Evolutionary conservation across 2,888 invertebrate genomes (phyloP).

Genomic region (Xylota segnis): DNA sequence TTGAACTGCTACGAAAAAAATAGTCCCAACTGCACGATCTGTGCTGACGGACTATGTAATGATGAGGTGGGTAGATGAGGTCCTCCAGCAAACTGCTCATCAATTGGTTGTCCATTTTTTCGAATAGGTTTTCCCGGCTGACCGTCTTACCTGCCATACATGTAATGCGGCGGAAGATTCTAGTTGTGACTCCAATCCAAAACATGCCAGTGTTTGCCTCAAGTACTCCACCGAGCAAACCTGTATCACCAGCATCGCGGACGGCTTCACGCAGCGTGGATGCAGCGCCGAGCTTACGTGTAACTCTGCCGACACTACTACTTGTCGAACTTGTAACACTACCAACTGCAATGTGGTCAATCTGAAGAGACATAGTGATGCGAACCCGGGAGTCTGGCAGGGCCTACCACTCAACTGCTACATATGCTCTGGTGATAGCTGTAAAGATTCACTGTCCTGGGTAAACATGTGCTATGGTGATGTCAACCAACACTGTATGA

Average conservation of each 20-base stretch:
- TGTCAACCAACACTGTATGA: conserved; percentile 80
- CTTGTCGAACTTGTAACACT: conserved; percentile 79
- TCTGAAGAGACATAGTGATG: conserved; percentile 79
- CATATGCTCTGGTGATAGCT: conserved; percentile 77
- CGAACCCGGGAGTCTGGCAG: conserved; percentile 81
- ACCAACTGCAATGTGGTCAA: conserved; percentile 79
- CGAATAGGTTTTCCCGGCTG: conserved; percentile 79
- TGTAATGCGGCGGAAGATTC: conserved; percentile 78
- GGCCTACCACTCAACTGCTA: conserved; percentile 80
- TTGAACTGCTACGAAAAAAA: conserved; percentile 78
- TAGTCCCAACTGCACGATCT: conserved; percentile 78
- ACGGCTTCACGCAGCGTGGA: conserved; percentile 80
- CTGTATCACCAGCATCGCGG: conserved; percentile 79
- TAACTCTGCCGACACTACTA: conserved; percentile 28
- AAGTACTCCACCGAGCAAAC: conserved; percentile 77
- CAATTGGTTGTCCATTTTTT: not conserved
- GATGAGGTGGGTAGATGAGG: conserved; percentile 74
- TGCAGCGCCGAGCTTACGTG: conserved; percentile 79
- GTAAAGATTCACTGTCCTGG: conserved; percentile 56
- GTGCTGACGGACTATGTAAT: conserved; percentile 79
- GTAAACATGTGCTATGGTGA: conserved; percentile 53
- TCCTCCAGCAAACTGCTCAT: not conserved
- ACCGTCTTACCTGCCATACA: conserved; percentile 80
- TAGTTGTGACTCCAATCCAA: conserved; percentile 78
- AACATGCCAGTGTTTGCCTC: conserved; percentile 76